These are phyloP conservation scores for Calidris pugnax DNA, from an alignment of 2,113 vertebrate genomes.

Conservation along the genomic window DNA sequence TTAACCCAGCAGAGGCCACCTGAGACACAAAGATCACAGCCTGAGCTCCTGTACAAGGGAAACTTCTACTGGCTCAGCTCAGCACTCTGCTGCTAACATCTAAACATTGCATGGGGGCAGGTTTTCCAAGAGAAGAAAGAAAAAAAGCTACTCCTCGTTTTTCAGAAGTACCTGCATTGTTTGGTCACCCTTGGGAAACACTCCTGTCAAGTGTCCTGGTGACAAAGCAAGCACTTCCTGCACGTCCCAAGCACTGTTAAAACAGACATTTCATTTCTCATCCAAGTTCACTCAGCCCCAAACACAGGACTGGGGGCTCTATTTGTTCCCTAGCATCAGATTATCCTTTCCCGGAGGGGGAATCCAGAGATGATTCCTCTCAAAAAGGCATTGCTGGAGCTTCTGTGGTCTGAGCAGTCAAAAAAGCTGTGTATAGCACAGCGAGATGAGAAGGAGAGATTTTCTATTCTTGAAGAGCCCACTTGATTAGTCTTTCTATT, in stretches of 20 bases:
- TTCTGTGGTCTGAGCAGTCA: neutral
- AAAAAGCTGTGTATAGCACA: neutral
- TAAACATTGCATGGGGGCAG: neutral
- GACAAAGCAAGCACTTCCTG: neutral
- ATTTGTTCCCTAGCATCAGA: neutral
- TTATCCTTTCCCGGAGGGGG: neutral
- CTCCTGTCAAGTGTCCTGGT: neutral
- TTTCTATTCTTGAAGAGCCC: neutral
- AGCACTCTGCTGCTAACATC: neutral
- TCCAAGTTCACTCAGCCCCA: neutral
- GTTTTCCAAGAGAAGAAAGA: neutral
- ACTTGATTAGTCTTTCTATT: neutral
- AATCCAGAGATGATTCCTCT: neutral
- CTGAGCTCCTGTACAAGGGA: neutral
- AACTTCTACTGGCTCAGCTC: neutral
- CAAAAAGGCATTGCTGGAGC: neutral
- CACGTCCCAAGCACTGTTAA: neutral
- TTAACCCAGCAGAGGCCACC: too few species aligned
- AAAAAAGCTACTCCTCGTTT: neutral
- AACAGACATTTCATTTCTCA: neutral
- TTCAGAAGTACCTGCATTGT: neutral
- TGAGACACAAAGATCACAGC: neutral
- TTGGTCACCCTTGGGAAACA: neutral
- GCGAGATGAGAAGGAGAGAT: neutral
- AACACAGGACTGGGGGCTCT: fast-evolving